A percentile compares a stretch with the other conserved stretches of the same genome.
Conservation (phyloP, 2,113 vertebrate species). For the Pagrus major region DNA sequence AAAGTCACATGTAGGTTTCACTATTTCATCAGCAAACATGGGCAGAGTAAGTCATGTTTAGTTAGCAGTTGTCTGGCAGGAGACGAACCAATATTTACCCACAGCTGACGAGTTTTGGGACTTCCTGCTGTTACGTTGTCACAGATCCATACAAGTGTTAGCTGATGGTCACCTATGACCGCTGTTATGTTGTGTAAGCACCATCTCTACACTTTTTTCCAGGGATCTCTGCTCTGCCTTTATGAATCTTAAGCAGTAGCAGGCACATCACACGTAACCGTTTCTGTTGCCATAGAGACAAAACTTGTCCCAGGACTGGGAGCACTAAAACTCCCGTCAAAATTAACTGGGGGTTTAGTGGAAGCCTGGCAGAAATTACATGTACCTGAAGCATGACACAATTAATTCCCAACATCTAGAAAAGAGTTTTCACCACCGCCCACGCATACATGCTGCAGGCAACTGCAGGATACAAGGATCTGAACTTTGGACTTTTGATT, state of each 20-base stretch:
- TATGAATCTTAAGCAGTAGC: conserved; percentile 56
- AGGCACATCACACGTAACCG: conserved; percentile 6
- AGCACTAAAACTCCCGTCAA: conserved; percentile 3
- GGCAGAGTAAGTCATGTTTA: conserved; percentile 10
- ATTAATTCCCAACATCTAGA: neutral
- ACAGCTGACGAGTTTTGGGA: conserved; percentile 5
- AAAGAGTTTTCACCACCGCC: neutral
- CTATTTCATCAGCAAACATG: neutral
- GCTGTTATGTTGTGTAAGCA: conserved; percentile 35
- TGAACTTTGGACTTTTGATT: conserved; percentile 10
- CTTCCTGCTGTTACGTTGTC: conserved; percentile 4
- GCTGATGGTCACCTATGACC: conserved; percentile 26
- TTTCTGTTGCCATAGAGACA: conserved; percentile 60
- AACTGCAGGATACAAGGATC: neutral
- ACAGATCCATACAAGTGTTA: conserved; percentile 20
- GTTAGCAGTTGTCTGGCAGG: neutral
- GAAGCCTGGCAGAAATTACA: neutral
- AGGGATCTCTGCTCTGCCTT: conserved; percentile 14
- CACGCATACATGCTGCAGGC: conserved; percentile 1
- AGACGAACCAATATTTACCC: conserved; percentile 39
- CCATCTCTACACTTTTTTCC: neutral
- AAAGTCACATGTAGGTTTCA: neutral
- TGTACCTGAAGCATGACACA: neutral
- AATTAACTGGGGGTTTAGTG: neutral
- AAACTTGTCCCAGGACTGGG: conserved; percentile 46